A percentile compares a stretch with the other conserved stretches of the same genome.
These are phyloP conservation scores for Struthio camelus DNA, from an alignment of 2,113 vertebrate species.

Conservation along the genomic window DNA sequence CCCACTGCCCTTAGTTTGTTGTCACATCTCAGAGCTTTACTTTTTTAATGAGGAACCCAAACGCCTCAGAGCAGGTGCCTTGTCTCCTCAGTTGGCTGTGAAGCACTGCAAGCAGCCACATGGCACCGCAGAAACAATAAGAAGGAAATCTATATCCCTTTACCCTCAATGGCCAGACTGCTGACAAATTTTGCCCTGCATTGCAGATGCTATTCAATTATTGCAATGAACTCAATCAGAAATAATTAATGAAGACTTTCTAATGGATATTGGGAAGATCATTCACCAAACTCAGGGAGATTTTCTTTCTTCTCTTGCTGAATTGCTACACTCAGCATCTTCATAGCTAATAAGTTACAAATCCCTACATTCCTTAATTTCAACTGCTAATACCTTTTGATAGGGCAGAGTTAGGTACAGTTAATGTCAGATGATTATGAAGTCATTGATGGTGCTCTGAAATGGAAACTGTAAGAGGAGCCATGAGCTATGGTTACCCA, in stretches of 20 bases:
- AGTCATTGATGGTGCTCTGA: not conserved
- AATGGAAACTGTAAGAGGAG: slow-evolving; percentile 39
- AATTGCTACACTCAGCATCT: not conserved
- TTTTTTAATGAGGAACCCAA: not conserved
- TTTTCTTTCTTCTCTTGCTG: slow-evolving; percentile 5
- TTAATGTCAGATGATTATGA: not conserved
- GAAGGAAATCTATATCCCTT: slow-evolving; percentile 16
- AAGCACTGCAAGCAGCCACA: not conserved
- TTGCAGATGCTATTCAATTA: slow-evolving; percentile 32
- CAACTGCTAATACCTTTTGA: not conserved
- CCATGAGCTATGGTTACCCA: not conserved
- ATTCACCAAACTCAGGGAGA: not conserved
- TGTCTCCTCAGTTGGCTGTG: not conserved
- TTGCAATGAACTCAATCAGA: slow-evolving; percentile 18
- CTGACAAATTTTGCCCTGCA: slow-evolving; percentile 43
- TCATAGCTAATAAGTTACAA: not conserved
- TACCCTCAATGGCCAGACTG: not conserved
- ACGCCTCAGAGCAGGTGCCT: not conserved
- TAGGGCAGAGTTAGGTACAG: not conserved
- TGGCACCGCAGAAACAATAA: not conserved
- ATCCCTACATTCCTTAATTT: not conserved
- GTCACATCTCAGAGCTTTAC: not conserved
- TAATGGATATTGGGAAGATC: not conserved
- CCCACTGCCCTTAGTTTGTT: not conserved
- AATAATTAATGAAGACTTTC: slow-evolving; percentile 60